A percentile compares a stretch with the other conserved stretches of the same genome.
Conservation (phyloP, 1,140 invertebrate genomes). For the Cydia fagiglandana region DNA sequence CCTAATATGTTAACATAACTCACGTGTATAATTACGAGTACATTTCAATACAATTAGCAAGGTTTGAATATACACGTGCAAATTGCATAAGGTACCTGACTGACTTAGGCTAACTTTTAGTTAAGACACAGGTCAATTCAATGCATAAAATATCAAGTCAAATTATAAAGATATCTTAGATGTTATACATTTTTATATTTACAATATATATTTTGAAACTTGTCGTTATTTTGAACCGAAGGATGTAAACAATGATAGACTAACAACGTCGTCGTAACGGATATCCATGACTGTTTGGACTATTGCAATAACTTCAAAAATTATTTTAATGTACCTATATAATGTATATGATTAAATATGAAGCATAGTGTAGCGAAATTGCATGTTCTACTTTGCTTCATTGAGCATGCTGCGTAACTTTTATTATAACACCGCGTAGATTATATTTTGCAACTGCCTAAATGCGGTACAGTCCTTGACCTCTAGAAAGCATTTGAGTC, state of each 20-base stretch:
- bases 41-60: conserved; percentile 25
- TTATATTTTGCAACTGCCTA: neutral
- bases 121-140: neutral
- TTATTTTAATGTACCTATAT: neutral
- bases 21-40: conserved; percentile 16
- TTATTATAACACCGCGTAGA: conserved; percentile 12
- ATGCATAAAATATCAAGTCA: no score
- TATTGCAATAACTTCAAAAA: neutral
- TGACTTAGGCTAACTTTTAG: neutral
- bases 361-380: conserved; percentile 10
- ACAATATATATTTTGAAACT: neutral
- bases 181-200: neutral
- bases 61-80: conserved; percentile 6
- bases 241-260: no score
- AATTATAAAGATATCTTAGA: neutral
- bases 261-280: no score
- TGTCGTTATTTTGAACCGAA: no score
- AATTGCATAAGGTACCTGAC: neutral
- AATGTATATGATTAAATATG: neutral
- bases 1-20: neutral
- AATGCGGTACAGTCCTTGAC: no score
- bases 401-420: conserved; percentile 18
- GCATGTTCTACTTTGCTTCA: conserved; percentile 25
- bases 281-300: no score
- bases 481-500: no score